Evolutionary conservation across 2,797 vertebrate genomes (phyloP), one percentile per base, ranked within the genome.

Genomic region (Malacoctenus gilli): DNA sequence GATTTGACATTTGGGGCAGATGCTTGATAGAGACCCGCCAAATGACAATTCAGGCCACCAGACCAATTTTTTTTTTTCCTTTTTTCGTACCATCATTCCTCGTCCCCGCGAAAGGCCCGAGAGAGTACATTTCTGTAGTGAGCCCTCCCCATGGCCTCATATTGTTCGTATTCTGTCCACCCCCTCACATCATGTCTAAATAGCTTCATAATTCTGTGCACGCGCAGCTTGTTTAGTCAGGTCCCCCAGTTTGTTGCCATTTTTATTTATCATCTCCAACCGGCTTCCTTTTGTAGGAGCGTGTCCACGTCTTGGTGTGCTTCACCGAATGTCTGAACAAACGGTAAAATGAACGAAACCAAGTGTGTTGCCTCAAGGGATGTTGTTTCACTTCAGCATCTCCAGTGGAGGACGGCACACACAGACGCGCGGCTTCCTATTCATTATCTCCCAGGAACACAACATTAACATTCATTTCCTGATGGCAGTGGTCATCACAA

Each of bases 21-120:
- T 56, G 52, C 37, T 61, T 57, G 59, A n/a, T 62, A 48, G 9
- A 28, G 6, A 28, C 5, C 9, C 38, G 48, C 51, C 42, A 56
- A 32, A 49, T 15, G 42, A 56, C 36, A 31, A 36, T 55, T 43
- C 47, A 54, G 60, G 55, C 14, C 16, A 21, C 22, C 13, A 23
- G 30, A 16, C 5, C n/a, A n/a, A n/a, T n/a, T n/a, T n/a, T n/a
- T n/a, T n/a, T n/a, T n/a, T n/a, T n/a, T n/a, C n/a, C n/a, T n/a
- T n/a, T n/a, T n/a, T n/a, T n/a, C n/a, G n/a, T n/a, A n/a, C n/a
- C n/a, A n/a, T n/a, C n/a, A n/a, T n/a, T n/a, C n/a, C n/a, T n/a
- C n/a, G n/a, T n/a, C n/a, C n/a, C n/a, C n/a, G n/a, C n/a, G n/a
- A n/a, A n/a, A n/a, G n/a, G n/a, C n/a, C n/a, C n/a, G n/a, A n/a